Conservation (phyloP, 1,140 invertebrate genomes). For the Danaus plexippus region DNA sequence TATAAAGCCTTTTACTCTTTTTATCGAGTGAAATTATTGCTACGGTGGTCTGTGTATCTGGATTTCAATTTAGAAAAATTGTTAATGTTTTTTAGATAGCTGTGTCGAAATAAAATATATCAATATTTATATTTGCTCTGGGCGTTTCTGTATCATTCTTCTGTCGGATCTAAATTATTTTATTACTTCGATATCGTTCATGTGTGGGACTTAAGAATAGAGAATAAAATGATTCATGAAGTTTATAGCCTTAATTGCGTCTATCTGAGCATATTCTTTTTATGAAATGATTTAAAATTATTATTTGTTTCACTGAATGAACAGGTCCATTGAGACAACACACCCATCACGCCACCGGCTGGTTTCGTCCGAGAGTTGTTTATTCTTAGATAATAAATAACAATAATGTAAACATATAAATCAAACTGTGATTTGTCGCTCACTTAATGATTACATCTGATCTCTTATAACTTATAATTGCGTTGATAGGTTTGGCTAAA, state of each 20-base stretch:
- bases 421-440: slow-evolving; percentile 44
- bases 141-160: slow-evolving; percentile 40
- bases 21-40: slow-evolving; percentile 62
- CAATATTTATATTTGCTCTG: slow-evolving; percentile 52
- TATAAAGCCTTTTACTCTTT: slow-evolving; percentile 54
- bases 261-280: slow-evolving; percentile 37
- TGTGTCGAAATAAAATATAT: slow-evolving; percentile 32
- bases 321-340: slow-evolving; percentile 23
- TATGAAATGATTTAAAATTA: slow-evolving; percentile 28
- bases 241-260: slow-evolving; percentile 38
- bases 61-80: slow-evolving; percentile 63
- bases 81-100: slow-evolving; percentile 39
- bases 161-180: slow-evolving; percentile 34
- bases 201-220: slow-evolving; percentile 20
- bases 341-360: slow-evolving; percentile 24
- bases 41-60: slow-evolving; percentile 61
- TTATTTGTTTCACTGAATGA: slow-evolving; percentile 28
- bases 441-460: slow-evolving; percentile 22
- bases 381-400: slow-evolving; percentile 36
- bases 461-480: slow-evolving; percentile 7
- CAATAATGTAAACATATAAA: slow-evolving; percentile 51
- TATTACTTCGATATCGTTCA: slow-evolving; percentile 22
- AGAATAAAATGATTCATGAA: slow-evolving; percentile 26
- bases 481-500: too few relatives aligned
- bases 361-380: slow-evolving; percentile 21